Percentiles rank a stretch among this genome's conserved stretches.
Conservation (phyloP, 2,797 vertebrate genomes). For the Mergus octosetaceus region DNA sequence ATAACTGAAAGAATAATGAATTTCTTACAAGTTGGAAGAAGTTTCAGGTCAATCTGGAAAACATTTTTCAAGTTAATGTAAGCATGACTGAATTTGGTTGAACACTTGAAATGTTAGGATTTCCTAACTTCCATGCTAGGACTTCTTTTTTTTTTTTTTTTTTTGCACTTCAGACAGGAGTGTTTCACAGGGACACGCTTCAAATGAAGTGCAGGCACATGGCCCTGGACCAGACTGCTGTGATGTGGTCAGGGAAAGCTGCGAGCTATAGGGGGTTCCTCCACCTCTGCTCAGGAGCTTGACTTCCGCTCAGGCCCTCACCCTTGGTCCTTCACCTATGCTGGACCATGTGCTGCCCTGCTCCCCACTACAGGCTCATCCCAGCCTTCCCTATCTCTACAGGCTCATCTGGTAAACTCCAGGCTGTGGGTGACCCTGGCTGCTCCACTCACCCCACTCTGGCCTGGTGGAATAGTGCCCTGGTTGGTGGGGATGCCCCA, state of each 20-base stretch:
- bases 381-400: neutral
- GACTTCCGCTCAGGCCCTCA: neutral
- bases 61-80: neutral
- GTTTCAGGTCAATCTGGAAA: neutral
- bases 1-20: neutral
- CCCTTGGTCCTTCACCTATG: neutral
- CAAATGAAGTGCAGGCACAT: neutral
- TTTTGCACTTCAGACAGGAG: neutral
- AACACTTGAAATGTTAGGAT: neutral
- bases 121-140: neutral
- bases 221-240: neutral
- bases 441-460: neutral
- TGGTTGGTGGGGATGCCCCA: neutral
- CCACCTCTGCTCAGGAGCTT: neutral
- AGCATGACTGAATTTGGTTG: neutral
- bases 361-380: neutral
- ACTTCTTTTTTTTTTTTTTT: too few species aligned
- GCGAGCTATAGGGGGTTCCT: neutral
- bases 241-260: neutral
- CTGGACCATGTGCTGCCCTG: neutral
- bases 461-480: neutral
- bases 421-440: neutral
- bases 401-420: neutral
- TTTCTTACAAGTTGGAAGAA: neutral
- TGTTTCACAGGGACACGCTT: neutral